A percentile compares a stretch with the other conserved stretches of the same genome.
These are phyloP conservation scores for Baryphthengus martii DNA, from an alignment of 2,113 vertebrate species.

Conservation along the genomic window DNA sequence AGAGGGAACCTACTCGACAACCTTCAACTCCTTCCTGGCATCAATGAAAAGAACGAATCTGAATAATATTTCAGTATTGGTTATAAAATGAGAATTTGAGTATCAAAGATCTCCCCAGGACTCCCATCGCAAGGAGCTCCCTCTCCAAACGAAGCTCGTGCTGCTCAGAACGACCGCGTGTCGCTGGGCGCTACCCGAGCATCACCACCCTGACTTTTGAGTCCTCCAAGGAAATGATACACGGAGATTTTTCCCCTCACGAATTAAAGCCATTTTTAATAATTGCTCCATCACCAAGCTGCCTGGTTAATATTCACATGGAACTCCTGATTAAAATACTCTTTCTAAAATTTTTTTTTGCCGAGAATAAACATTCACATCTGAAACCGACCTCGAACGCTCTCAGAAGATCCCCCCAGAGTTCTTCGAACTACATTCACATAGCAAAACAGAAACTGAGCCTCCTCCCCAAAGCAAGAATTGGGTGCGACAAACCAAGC, in stretches of 20 bases:
- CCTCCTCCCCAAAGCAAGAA: neutral
- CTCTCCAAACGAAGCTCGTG: neutral
- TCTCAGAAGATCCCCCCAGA: neutral
- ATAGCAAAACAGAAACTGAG: neutral
- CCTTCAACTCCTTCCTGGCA: neutral
- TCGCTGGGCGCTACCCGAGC: neutral
- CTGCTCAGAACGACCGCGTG: neutral
- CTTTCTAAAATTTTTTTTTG: neutral
- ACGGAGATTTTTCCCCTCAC: neutral
- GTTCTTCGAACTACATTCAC: neutral
- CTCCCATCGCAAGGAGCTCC: neutral
- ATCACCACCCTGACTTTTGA: neutral
- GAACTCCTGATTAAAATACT: neutral
- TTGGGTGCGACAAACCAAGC: neutral
- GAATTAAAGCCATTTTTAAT: constrained; percentile 7
- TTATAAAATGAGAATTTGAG: neutral
- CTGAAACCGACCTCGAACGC: neutral
- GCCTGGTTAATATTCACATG: neutral
- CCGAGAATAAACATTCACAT: neutral
- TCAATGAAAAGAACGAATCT: neutral
- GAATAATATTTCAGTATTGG: neutral
- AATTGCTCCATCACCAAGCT: neutral
- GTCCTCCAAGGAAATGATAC: neutral
- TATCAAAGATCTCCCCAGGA: neutral
- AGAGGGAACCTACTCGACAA: neutral